Base-by-base conservation (phyloP, 2,113 vertebrate species). In the Neodon shergylaensis region DNA sequence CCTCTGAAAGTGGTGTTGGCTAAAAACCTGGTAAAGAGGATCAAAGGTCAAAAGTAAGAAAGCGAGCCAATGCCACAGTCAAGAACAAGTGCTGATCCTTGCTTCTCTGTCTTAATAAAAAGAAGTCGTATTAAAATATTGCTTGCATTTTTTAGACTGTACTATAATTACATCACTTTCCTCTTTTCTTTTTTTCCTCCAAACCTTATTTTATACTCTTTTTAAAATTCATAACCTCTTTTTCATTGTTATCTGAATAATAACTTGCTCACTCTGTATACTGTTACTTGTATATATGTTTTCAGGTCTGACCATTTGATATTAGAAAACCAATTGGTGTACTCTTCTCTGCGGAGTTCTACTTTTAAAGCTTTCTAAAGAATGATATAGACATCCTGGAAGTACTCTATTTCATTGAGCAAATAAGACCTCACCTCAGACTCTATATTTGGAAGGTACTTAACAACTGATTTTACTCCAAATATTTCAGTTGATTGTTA, bases 1-100 rank as follows among this genome's bases (percentile, higher is more conserved):
- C 99, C 99, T 3, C 99, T 98, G 98, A 99, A 99, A 85, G 99
- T 99, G 78, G 99, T 99, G 98, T 99, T 99, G 98, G 99, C 99
- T 97, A 99, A 98, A 98, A 99, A 99, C 98, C 99, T 99, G 65
- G 93, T 77, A 68, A 94, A 95, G 76, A 97, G 49, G n/a, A 92
- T 92, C 61, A 98, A 95, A 96, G 39, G 5, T 82, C 83, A 92
- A 76, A 78, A 85, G 85, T 93, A 85, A 98, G 84, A 22, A 77
- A 96, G 84, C 88, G 44, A 92, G 61, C 47, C 9, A 36, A 96
- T 73, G 63, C 33, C 77, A n/a, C 87, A 95, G 13, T 44, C 0
- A 74, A 22, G 4, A 78, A 94, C 47, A 19, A 6, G 14, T 58
- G 68, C 9, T 66, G 5, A 54, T 63, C 2, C 39, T 58, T 90